A percentile compares a stretch with the other conserved stretches of the same genome.
Conservation (phyloP, 2,797 vertebrate species). For the Triplophysa bombifrons region DNA sequence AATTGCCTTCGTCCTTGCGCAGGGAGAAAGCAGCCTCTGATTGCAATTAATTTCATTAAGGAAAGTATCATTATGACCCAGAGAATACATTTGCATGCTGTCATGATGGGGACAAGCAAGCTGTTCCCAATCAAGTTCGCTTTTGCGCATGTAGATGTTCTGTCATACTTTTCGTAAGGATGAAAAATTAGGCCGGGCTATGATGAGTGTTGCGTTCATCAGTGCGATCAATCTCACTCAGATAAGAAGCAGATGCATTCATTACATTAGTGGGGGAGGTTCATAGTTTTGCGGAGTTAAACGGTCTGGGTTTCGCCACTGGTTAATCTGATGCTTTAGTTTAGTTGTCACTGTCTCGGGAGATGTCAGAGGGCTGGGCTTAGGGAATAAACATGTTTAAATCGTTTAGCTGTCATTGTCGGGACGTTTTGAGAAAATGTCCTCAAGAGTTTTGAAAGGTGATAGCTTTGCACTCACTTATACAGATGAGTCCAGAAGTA, state of each 20-base stretch:
- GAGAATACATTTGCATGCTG: constrained; percentile 60
- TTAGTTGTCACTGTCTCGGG: constrained; percentile 9
- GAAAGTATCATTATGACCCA: constrained; percentile 60
- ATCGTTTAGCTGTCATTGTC: not conserved
- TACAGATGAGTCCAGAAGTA: not conserved
- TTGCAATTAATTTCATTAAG: constrained; percentile 66
- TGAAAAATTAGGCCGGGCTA: constrained; percentile 60
- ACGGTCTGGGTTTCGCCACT: constrained; percentile 14
- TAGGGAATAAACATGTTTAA: not conserved
- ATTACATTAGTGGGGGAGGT: constrained; percentile 43
- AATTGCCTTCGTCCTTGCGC: constrained; percentile 64
- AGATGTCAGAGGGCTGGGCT: constrained; percentile 1
- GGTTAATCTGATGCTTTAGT: constrained; percentile 39
- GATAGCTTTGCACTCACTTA: not conserved
- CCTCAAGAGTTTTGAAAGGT: not conserved
- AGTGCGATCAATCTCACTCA: constrained; percentile 61
- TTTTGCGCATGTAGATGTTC: constrained; percentile 53
- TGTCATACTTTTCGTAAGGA: constrained; percentile 61
- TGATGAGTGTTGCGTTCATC: constrained; percentile 57
- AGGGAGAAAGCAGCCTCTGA: constrained; percentile 56
- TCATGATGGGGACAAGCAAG: constrained; percentile 56
- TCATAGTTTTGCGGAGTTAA: constrained; percentile 37
- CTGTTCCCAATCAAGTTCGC: constrained; percentile 61
- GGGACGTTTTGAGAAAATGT: constrained; percentile 5
- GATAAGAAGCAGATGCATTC: constrained; percentile 49